Evolutionary conservation across 2,113 vertebrate genomes (phyloP).

Genomic region (Haplochromis burtoni): DNA sequence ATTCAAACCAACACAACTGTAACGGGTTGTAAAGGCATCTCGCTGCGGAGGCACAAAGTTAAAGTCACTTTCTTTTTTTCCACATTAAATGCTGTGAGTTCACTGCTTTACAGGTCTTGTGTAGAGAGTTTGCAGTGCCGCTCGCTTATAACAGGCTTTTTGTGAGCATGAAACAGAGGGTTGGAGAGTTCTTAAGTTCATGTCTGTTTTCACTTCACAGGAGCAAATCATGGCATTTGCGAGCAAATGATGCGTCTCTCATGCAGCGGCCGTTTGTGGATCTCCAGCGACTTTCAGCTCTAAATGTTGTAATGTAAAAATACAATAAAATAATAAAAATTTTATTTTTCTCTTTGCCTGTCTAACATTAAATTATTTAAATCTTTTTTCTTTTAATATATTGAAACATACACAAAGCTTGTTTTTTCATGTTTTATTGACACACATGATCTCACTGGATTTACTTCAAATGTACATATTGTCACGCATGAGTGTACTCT

Average conservation of each 20-base stretch:
- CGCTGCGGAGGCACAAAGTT: conserved; percentile 7
- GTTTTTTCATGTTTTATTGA: conserved; percentile 50
- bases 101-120: conserved; percentile 17
- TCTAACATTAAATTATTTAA: too few relatives aligned
- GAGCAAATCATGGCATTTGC: conserved; percentile 93
- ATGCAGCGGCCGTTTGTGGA: not conserved
- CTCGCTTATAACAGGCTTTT: not conserved
- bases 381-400: not conserved
- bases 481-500: conserved; percentile 32
- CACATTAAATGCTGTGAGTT: conserved; percentile 39
- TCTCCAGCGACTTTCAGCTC: not conserved
- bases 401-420: not conserved
- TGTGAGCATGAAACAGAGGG: not conserved
- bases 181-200: not conserved
- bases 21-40: conserved; percentile 38
- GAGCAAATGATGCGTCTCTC: conserved; percentile 78
- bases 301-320: conserved; percentile 32
- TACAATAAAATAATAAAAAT: conserved; percentile 1
- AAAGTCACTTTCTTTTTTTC: conserved; percentile 18
- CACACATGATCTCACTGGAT: conserved; percentile 48
- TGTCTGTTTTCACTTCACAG: conserved; percentile 65
- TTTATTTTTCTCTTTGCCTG: not conserved
- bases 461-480: conserved; percentile 43
- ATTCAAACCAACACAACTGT: conserved; percentile 56
- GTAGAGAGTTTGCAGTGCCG: not conserved